Evolutionary conservation across 2,797 vertebrate species (phyloP).

Genomic region (Yasuhikotakia modesta): DNA sequence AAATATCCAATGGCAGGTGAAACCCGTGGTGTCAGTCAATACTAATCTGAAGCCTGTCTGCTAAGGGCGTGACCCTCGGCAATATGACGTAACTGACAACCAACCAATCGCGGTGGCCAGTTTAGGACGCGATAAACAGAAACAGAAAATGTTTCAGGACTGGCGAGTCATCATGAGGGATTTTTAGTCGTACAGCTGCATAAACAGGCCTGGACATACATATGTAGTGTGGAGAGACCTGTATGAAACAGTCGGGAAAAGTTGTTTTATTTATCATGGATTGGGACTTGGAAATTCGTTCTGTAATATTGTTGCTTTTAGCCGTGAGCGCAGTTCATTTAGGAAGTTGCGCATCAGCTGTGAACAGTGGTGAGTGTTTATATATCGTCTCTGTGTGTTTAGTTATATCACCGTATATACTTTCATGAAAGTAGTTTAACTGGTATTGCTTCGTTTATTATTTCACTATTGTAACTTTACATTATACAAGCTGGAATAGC

Average conservation of each 20-base stretch:
- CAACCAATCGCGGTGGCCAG: constrained; percentile 28
- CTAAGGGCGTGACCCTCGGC: too few species aligned
- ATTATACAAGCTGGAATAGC: background rate
- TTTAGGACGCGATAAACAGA: constrained; percentile 17
- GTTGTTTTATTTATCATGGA: constrained; percentile 55
- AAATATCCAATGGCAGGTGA: too few species aligned
- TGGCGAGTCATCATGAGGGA: constrained; percentile 3
- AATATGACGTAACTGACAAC: constrained; percentile 22
- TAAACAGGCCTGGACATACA: background rate
- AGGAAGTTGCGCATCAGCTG: constrained; percentile 54
- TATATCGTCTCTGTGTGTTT: background rate
- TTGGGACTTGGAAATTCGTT: constrained; percentile 59
- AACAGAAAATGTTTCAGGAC: constrained; percentile 17
- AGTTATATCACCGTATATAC: background rate
- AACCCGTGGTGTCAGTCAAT: too few species aligned
- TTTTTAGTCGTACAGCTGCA: background rate
- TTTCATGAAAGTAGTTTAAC: background rate
- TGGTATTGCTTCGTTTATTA: background rate
- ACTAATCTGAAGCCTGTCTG: too few species aligned
- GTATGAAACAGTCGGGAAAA: constrained; percentile 47
- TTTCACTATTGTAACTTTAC: background rate
- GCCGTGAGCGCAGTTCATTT: constrained; percentile 51
- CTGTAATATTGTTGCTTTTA: constrained; percentile 63
- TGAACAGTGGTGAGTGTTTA: constrained; percentile 64
- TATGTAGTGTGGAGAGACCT: constrained; percentile 39